Evolutionary conservation across 2,113 vertebrate species (phyloP).

Genomic region (Microtus oregoni): DNA sequence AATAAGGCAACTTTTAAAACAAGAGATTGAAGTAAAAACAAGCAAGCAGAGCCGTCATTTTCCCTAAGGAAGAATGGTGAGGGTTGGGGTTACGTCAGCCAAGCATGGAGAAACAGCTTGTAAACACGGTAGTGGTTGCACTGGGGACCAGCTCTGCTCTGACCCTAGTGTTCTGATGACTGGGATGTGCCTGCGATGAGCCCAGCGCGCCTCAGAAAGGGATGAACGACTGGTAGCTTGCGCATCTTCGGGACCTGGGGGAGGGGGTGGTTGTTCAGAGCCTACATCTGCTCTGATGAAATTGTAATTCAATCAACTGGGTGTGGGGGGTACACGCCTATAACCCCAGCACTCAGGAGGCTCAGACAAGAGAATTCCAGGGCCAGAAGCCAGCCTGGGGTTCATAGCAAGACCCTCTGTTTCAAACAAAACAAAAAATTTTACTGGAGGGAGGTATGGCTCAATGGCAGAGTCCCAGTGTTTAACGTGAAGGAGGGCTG

Average conservation of each 20-base stretch:
- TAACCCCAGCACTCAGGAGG: background rate
- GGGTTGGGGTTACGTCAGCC: background rate
- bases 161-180: background rate
- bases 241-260: background rate
- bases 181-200: background rate
- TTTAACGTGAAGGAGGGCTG: background rate
- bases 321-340: background rate
- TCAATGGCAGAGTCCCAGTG: background rate
- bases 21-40: background rate
- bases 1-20: slow-evolving; percentile 2
- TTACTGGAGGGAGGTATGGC: background rate
- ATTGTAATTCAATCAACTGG: background rate
- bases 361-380: background rate
- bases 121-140: background rate
- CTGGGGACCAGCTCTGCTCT: background rate
- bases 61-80: slow-evolving; percentile 22
- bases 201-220: too few relatives aligned
- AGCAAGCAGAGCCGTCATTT: background rate
- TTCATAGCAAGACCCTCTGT: background rate
- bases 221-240: background rate
- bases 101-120: background rate
- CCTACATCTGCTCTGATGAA: background rate
- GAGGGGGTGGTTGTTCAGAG: background rate
- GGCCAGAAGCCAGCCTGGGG: background rate
- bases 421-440: background rate